Percentiles rank a stretch among this genome's conserved stretches.
Conservation (phyloP, 2,888 invertebrate species). For the Drosophila putrida region DNA sequence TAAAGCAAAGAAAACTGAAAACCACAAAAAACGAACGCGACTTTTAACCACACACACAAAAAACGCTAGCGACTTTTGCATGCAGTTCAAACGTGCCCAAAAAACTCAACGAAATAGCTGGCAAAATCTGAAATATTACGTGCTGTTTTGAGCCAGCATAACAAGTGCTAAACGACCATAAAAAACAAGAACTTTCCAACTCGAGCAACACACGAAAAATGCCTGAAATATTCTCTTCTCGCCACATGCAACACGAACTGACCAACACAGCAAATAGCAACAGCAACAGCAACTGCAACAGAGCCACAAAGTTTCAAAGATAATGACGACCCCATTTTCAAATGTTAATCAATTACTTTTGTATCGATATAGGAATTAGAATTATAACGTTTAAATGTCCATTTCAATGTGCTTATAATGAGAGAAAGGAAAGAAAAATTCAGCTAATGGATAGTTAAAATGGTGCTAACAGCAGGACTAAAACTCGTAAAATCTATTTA, state of each 20-base stretch:
- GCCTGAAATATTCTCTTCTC: conserved; percentile 2
- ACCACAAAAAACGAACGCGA: conserved; percentile 26
- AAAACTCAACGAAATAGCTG: conserved; percentile 31
- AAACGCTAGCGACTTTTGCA: conserved; percentile 47
- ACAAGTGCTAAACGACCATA: conserved; percentile 58
- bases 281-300: conserved; percentile 13
- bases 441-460: not conserved
- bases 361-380: not conserved
- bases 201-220: conserved; percentile 44
- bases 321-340: not conserved
- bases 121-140: conserved; percentile 49
- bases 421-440: not conserved
- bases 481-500: not conserved
- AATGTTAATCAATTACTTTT: not conserved
- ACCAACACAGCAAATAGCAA: conserved; percentile 18
- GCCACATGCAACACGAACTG: conserved; percentile 18
- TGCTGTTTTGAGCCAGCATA: conserved; percentile 34
- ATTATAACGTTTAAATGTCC: not conserved
- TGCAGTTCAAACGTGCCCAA: conserved; percentile 14
- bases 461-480: too few relatives aligned
- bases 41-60: conserved; percentile 21
- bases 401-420: not conserved
- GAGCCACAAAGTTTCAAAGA: not conserved
- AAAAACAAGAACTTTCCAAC: conserved; percentile 24
- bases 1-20: not conserved